These are phyloP conservation scores for Hydropsyche tenuis DNA, from an alignment of 1,140 invertebrate genomes.

Conservation along the genomic window DNA sequence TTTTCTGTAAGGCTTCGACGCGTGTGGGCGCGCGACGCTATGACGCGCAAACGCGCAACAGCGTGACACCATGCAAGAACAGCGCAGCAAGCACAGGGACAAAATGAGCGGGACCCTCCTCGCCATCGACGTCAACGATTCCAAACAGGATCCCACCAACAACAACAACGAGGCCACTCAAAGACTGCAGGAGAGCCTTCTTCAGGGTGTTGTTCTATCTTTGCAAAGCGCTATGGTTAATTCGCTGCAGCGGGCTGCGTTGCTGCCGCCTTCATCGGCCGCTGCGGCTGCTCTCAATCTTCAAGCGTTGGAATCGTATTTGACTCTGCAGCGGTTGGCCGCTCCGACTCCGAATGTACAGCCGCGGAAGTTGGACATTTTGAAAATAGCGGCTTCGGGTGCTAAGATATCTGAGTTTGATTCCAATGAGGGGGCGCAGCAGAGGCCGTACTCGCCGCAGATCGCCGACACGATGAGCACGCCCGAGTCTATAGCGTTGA, in stretches of 20 bases:
- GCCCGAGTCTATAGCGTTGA: conserved; percentile 58
- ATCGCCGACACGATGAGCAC: conserved; percentile 59
- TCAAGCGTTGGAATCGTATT: conserved; percentile 82
- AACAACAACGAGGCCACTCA: conserved; percentile 60
- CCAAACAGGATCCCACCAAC: conserved; percentile 55
- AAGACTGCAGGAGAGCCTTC: conserved; percentile 64
- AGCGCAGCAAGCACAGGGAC: conserved; percentile 58
- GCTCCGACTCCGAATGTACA: conserved; percentile 58
- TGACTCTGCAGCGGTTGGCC: conserved; percentile 76
- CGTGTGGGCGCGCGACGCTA: background rate
- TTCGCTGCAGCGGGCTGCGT: conserved; percentile 75
- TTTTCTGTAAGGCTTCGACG: conserved; percentile 52
- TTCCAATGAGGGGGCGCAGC: conserved; percentile 54
- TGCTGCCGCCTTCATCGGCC: conserved; percentile 77
- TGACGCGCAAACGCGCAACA: background rate
- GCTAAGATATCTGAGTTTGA: conserved; percentile 68
- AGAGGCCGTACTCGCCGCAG: conserved; percentile 57
- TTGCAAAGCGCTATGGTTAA: conserved; percentile 79
- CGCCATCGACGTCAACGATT: conserved; percentile 56
- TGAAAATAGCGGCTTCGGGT: conserved; percentile 65
- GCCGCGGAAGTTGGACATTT: conserved; percentile 61
- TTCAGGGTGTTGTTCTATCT: conserved; percentile 75
- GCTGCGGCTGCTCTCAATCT: conserved; percentile 80
- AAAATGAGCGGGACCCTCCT: conserved; percentile 62
- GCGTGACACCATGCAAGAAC: conserved; percentile 49